Evolutionary conservation across 2,113 vertebrate species (phyloP), one percentile per base, ranked within the genome.

Genomic region (Pelecanoides urinatrix): DNA sequence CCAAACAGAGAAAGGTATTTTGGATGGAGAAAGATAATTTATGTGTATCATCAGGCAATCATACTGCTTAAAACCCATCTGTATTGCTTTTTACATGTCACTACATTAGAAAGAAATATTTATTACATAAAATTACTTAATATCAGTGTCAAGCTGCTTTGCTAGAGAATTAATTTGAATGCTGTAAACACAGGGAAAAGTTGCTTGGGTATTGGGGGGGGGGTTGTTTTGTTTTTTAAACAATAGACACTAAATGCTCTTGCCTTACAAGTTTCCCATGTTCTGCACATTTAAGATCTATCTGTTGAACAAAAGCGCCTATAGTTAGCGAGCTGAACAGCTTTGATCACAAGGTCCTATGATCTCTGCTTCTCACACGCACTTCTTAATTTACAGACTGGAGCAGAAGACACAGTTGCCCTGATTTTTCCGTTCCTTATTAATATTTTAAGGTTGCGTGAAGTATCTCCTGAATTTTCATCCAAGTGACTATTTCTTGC

Each of bases 401-500:
- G 13, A 82, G 78, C 42, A 75, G 44, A 81, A 86, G 50, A 72
- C 36, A 45, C 10, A 56, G 13, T 2, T 52, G 40, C 4, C 74
- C 81, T 2, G 4, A 44, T 89, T 81, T 62, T 85, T 81, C 44
- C 78, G 32, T 2, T 91, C 56, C 70, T 76, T 42, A 47, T 65
- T 52, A 94, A 70, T 73, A 76, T 74, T 61, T 75, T 25, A 63
- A 63, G 73, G 40, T 6, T 67, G 30, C 9, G 1, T 10, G 6
- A 86, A 91, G 59, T 6, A 81, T n/a, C 76, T 88, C 4, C 50
- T 14, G 73, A 53, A 55, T 53, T 72, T 36, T 26, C 42, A 80
- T 3, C 1, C 1, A 50, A 65, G 36, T 11, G 26, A 25, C 19
- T 38, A 15, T n/a, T 59, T 21, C 40, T 18, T 1, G 1, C 63